Percentiles rank a stretch among this genome's conserved stretches.
These are phyloP conservation scores for Canis aureus DNA, from an alignment of 2,113 vertebrate species.

Conservation along the genomic window DNA sequence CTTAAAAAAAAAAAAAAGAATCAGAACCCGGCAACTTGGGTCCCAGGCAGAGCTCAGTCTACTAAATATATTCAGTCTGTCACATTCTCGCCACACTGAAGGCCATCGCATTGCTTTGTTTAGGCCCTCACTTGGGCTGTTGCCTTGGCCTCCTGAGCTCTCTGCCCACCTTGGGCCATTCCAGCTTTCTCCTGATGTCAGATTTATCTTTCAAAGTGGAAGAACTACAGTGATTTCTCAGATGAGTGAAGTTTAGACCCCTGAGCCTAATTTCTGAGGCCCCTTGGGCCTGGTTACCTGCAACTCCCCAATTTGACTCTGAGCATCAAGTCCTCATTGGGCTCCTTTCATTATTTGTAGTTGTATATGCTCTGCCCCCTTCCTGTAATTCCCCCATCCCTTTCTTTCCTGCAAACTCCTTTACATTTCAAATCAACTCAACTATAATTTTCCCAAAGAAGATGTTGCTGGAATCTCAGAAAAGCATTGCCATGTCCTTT, in stretches of 20 bases:
- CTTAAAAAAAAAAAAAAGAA: neutral
- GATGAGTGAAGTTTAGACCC: neutral
- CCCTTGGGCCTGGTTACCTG: neutral
- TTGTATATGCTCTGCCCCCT: neutral
- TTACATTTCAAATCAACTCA: constrained; percentile 38
- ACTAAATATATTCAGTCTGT: neutral
- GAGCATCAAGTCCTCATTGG: neutral
- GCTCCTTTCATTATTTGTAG: neutral
- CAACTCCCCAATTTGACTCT: neutral
- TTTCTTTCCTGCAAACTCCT: neutral
- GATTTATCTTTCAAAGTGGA: neutral
- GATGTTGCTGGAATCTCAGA: neutral
- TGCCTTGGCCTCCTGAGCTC: neutral
- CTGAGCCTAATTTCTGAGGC: neutral
- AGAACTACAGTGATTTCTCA: neutral
- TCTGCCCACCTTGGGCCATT: neutral
- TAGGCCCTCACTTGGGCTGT: neutral
- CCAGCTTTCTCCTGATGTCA: neutral
- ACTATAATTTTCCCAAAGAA: neutral
- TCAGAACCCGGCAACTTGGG: neutral
- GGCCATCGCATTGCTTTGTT: neutral
- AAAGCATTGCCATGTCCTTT: neutral
- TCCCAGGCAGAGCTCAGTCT: neutral
- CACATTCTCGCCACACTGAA: neutral
- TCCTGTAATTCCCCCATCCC: neutral